Evolutionary conservation across 1,140 invertebrate genomes (phyloP), one percentile per base, ranked within the genome.

Genomic region (Neuroterus valhalla): DNA sequence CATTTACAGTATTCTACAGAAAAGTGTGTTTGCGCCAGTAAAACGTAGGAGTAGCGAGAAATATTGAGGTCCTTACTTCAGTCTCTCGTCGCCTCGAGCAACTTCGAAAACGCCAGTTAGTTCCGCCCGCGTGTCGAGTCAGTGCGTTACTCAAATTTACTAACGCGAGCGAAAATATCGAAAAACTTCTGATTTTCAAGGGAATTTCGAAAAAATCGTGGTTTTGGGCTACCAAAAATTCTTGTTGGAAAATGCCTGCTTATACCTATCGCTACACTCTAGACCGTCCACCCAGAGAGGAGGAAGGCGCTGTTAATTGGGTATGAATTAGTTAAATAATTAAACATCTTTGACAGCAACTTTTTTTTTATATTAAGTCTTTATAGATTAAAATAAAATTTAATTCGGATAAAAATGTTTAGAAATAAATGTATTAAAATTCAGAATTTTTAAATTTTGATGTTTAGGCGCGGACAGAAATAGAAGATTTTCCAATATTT

Each of bases 291-390:
- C 82, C 85, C 5, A 88, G 86, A 77, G 87, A 88, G 11, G 88
- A 89, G 74, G 89, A 90, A 71, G 82, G 84, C 43, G 89, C 88
- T 15, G 84, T 84, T 79, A 89, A 87, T 72, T 90, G 89, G 89
- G 89, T 90, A 88, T 70, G 83, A 85, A 43, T 68, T 48, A 50
- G 43, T 70, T 15, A 38, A 26, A 26, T 6, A 38, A 17, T 50
- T 14, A 19, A 50, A 19, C 2, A 19, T 50, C 14, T 50, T 50
- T 6, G 11, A 6, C 15, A 50, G 14, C 11, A 12, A 50, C 14
- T 50, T 19, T n/a, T n/a, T n/a, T n/a, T n/a, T n/a, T n/a, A n/a
- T n/a, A n/a, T n/a, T n/a, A n/a, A n/a, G n/a, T n/a, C n/a, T n/a
- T n/a, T n/a, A n/a, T n/a, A n/a, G n/a, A n/a, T n/a, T 0, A 15